phyloP scores from a whole-genome alignment of 2,797 vertebrate species.

The Percopsis omiscomaycus region DNA sequence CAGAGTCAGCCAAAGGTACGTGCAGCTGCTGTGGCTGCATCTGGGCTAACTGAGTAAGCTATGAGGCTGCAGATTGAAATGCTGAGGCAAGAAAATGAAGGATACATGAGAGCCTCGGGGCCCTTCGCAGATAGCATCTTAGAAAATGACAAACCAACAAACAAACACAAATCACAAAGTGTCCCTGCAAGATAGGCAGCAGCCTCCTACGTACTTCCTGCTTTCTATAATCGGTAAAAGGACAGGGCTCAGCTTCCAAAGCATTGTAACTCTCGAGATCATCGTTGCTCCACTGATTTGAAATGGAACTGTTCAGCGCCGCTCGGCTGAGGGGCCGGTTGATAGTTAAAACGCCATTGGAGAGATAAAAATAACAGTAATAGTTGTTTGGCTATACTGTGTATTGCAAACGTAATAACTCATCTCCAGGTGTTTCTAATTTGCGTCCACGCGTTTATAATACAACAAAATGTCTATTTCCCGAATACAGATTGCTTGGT shows the following conservation, averaged over 20 bases:
- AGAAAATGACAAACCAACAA: not conserved
- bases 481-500: too few relatives aligned
- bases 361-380: too few relatives aligned
- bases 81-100: not conserved
- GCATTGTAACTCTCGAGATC: not conserved
- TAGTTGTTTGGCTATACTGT: too few relatives aligned
- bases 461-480: too few relatives aligned
- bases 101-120: not conserved
- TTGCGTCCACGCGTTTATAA: too few relatives aligned
- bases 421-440: too few relatives aligned
- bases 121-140: not conserved
- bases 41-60: too few relatives aligned
- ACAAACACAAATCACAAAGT: not conserved
- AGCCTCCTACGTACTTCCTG: not conserved
- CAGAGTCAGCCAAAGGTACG: conserved; percentile 7
- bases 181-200: too few relatives aligned
- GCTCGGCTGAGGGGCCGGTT: too few relatives aligned
- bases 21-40: conserved; percentile 3
- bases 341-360: too few relatives aligned
- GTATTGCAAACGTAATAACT: too few relatives aligned
- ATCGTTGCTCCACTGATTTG: not conserved
- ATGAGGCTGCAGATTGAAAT: not conserved
- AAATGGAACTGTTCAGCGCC: not conserved
- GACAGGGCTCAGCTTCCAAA: not conserved
- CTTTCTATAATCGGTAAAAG: not conserved